Percentiles rank a stretch among this genome's conserved stretches.
Conservation (phyloP, 2,797 vertebrate species). For the Dryobates pubescens region DNA sequence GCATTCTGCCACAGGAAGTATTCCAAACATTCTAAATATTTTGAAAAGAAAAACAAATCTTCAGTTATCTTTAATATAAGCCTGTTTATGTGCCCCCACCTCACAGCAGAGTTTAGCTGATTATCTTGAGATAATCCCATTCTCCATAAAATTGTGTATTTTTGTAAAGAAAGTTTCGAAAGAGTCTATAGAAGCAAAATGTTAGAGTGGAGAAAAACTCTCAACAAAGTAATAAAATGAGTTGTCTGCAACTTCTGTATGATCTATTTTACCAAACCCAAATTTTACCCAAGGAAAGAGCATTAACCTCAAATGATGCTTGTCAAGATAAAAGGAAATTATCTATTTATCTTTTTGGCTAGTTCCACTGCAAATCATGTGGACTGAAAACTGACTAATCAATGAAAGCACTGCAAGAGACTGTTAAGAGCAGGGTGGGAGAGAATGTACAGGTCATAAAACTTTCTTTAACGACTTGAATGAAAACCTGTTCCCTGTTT, state of each 20-base stretch:
- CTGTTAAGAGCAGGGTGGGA: not conserved
- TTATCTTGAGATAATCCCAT: not conserved
- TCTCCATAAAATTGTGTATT: not conserved
- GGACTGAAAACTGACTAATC: not conserved
- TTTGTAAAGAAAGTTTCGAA: not conserved
- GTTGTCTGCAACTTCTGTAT: not conserved
- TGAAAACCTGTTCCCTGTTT: not conserved
- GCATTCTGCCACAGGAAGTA: constrained; percentile 1
- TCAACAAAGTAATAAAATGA: not conserved
- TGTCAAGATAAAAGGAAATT: constrained; percentile 7
- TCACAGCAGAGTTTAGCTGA: not conserved
- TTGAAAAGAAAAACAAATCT: constrained; percentile 18
- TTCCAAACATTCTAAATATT: constrained; percentile 19
- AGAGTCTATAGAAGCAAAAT: not conserved
- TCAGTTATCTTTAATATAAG: constrained; percentile 1
- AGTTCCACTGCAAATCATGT: not conserved
- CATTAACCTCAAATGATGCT: not conserved
- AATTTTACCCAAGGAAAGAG: not conserved
- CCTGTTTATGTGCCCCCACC: not conserved
- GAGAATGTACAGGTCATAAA: not conserved
- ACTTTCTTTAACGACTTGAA: not conserved
- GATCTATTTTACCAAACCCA: not conserved
- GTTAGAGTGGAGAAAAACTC: not conserved
- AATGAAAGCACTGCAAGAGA: constrained; percentile 4
- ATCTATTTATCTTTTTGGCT: not conserved